Evolutionary conservation across 92 coral and sea anemone species (phyloP), one percentile per base, ranked within the genome.

Genomic region (Phenganax stokvisi): DNA sequence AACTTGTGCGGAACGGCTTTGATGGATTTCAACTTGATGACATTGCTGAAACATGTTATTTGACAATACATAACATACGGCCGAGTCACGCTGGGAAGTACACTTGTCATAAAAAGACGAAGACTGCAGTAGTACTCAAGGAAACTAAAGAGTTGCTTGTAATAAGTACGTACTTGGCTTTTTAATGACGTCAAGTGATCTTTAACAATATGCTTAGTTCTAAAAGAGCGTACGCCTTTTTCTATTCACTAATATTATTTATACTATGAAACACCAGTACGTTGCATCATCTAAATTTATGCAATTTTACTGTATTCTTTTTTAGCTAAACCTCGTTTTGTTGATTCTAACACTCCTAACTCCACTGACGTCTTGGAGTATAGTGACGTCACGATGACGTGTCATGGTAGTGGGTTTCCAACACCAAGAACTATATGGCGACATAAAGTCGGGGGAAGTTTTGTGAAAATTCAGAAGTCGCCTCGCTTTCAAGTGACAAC

Each of bases 351-450:
- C 60, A 79, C 52, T 81, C 77, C 44, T 84, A 89, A 57, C 66
- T 88, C 89, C n/a, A 89, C 53, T 30, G 30, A 83, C 56, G 97
- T 96, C 1, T 88, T 96, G n/a, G 88, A 91, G 81, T 87, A 87
- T 16, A 85, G 72, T 73, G 85, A 89, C 11, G 90, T 89, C 6
- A 91, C 77, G 51, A 57, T 96, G 83, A 77, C 91, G 10, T 96
- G 99, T 83, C 71, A 72, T 56, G 89, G 89, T 37, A 76, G 90
- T 70, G 99, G 96, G 62, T 86, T 86, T 80, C 99, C 99, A 3
- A 97, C 96, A 30, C 89, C 97, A 7, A 93, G 99, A 9, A 81
- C 92, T 8, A 97, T 92, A 65, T 96, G 99, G 99, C 88, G 83
- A 56, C 92, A 90, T 54, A 81, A 75, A 44, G 73, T 68, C n/a